Evolutionary conservation across 1,140 invertebrate genomes (phyloP).

Genomic region (Sipha flava): DNA sequence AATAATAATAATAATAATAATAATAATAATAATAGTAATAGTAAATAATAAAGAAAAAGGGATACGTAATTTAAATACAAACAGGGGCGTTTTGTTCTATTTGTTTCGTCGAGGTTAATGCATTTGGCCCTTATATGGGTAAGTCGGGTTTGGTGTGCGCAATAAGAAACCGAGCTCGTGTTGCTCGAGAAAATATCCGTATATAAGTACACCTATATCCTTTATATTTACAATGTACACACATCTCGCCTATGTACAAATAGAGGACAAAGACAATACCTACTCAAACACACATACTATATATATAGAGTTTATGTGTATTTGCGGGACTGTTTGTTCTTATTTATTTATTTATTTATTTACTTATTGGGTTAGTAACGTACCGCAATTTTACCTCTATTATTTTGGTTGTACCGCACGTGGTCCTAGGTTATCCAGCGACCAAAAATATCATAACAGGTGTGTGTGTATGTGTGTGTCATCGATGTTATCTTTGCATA

Average conservation of each 20-base stretch:
- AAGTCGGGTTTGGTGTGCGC: conserved; percentile 3
- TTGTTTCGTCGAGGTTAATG: conserved; percentile 16
- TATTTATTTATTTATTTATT: neutral
- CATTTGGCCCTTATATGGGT: conserved; percentile 20
- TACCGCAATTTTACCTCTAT: neutral
- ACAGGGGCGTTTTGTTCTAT: conserved; percentile 21
- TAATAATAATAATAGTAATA: neutral
- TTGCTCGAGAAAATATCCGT: neutral
- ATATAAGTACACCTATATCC: neutral
- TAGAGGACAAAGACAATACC: conserved; percentile 16
- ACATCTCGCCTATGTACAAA: conserved; percentile 9
- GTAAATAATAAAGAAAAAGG: neutral
- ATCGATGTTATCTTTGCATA: neutral
- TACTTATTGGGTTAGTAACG: too few species aligned
- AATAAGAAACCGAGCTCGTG: conserved; percentile 5
- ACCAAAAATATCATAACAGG: neutral
- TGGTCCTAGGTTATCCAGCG: neutral
- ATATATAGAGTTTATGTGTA: neutral
- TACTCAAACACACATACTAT: neutral
- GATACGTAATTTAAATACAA: conserved; percentile 23
- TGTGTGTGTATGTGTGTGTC: neutral
- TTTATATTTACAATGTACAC: neutral
- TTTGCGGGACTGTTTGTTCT: neutral
- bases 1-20: too few species aligned
- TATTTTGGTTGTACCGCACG: neutral